Conservation (phyloP, 23 tunicate species). For the Halocynthia roretzi region DNA sequence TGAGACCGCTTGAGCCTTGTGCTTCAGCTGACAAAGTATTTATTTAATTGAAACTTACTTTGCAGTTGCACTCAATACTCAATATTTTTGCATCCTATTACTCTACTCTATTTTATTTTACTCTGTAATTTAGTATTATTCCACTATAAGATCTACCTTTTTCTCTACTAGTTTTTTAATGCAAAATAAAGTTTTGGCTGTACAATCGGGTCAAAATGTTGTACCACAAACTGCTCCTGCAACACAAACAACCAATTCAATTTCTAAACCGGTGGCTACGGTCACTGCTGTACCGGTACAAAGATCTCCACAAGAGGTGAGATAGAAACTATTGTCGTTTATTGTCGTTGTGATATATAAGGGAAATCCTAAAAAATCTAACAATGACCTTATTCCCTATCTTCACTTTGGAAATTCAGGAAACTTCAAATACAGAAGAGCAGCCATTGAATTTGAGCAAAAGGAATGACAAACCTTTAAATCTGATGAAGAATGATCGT, state of each 20-base stretch:
- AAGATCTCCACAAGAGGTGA: not conserved
- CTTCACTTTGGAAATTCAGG: not conserved
- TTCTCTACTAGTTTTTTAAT: not conserved
- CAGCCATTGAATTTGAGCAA: slow-evolving; percentile 17
- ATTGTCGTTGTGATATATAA: not conserved
- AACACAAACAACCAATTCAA: not conserved
- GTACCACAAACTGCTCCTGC: not conserved
- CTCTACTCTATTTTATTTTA: too few relatives aligned
- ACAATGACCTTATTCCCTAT: too few relatives aligned
- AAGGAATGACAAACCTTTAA: slow-evolving; percentile 9
- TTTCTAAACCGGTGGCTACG: slow-evolving; percentile 17
- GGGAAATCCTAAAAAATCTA: too few relatives aligned
- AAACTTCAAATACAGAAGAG: not conserved
- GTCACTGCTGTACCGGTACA: slow-evolving; percentile 17
- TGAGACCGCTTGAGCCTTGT: too few relatives aligned
- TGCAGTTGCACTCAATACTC: too few relatives aligned
- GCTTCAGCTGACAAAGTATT: not conserved
- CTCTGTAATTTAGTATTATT: too few relatives aligned
- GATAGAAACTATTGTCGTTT: not conserved
- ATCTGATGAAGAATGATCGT: slow-evolving; percentile 7
- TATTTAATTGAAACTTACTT: not conserved
- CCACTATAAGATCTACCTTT: not conserved
- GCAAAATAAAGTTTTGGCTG: not conserved
- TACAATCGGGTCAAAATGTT: not conserved
- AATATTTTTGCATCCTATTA: too few relatives aligned